Evolutionary conservation across 2,888 invertebrate species (phyloP), one percentile per base, ranked within the genome.

Genomic region (Nebria salina): DNA sequence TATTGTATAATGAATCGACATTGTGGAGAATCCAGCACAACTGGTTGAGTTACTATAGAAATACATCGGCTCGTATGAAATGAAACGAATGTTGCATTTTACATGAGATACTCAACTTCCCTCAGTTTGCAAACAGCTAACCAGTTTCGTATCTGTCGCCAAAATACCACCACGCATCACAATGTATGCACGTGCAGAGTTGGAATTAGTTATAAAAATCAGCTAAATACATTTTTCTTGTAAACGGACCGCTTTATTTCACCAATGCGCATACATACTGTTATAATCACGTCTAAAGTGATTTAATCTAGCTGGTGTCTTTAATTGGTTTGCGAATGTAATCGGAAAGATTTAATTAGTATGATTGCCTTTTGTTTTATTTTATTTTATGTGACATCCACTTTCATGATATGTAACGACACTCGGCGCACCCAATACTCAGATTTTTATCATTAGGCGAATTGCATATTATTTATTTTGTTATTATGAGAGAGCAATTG

Each of bases 51-150:
- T 20, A 66, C 3, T 66, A 66, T 66, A 66, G 25, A 66, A 8
- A 66, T 66, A 66, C 66, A 7, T 8, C 15, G 66, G 4, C 15
- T 3, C 65, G 3, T 15, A 20, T 20, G 20, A 20, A 20, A 20
- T 20, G 20, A 20, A 20, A 20, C 66, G 66, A 13, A 66, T 20
- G 66, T 66, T 66, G 66, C 66, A 66, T 66, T 66, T 66, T 13
- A 66, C 13, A 66, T 66, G 66, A 66, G 66, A 25, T n/a, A 15
- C 7, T 25, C n/a, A 66, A 66, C 66, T 66, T 66, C 66, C 66
- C 66, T 66, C 15, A 15, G 13, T 66, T 15, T 13, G 25, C 13
- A 66, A 66, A 34, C 34, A 34, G 1, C 34, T 34, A 34, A 34
- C 66, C 66, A 34, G 66, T 15, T 66, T 25, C 66, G 66, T 66